phyloP scores from a whole-genome alignment of 37 sponge, comb jelly and placozoan species.

The Amphimedon queenslandica region DNA sequence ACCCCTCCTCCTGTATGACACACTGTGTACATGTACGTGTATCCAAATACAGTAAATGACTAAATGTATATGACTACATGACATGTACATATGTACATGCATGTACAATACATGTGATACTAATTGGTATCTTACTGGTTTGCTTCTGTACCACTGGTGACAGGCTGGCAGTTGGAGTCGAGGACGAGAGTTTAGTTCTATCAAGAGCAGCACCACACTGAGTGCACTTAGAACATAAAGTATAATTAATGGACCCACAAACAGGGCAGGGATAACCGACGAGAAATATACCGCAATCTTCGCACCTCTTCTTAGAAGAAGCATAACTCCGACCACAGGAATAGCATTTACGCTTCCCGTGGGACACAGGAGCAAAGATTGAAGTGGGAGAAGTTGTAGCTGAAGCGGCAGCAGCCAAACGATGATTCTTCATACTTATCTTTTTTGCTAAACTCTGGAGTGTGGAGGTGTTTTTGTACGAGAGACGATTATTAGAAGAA shows the following conservation, averaged over 20 bases:
- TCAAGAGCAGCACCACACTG: slow-evolving; percentile 18
- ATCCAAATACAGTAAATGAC: too few species aligned
- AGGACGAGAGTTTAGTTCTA: too few species aligned
- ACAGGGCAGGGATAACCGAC: slow-evolving; percentile 50
- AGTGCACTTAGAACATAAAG: slow-evolving; percentile 34
- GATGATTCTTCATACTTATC: slow-evolving; percentile 47
- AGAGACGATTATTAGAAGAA: neutral
- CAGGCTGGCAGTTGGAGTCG: too few species aligned
- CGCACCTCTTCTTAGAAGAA: slow-evolving; percentile 52
- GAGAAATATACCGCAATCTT: slow-evolving; percentile 35
- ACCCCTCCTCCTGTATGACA: too few species aligned
- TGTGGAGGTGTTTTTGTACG: neutral
- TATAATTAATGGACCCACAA: slow-evolving; percentile 56
- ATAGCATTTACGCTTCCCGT: slow-evolving; percentile 39
- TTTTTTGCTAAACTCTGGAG: slow-evolving; percentile 51
- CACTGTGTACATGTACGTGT: too few species aligned
- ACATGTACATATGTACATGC: too few species aligned
- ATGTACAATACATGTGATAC: too few species aligned
- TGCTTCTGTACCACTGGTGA: too few species aligned
- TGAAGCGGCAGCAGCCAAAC: neutral
- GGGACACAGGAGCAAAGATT: too few species aligned
- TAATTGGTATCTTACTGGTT: too few species aligned
- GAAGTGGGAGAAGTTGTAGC: neutral
- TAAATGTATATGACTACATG: too few species aligned
- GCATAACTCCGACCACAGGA: slow-evolving; percentile 42